Evolutionary conservation across 2,797 vertebrate species (phyloP).

Genomic region (Sebastes itinus): DNA sequence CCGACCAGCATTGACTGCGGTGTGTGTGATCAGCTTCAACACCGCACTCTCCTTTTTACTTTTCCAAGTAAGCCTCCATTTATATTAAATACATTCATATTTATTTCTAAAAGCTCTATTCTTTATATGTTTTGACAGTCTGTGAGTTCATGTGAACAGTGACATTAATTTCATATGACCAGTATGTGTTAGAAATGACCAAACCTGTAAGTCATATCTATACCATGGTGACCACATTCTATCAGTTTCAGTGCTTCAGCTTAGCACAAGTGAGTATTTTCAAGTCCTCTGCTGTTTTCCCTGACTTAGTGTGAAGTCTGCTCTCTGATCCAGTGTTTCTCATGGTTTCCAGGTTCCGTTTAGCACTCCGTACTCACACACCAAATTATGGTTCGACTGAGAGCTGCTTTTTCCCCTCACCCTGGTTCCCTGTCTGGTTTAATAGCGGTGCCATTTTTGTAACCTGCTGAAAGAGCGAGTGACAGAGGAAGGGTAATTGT

Average conservation of each 20-base stretch:
- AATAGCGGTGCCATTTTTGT: not conserved
- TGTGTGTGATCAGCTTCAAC: not conserved
- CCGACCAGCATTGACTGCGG: not conserved
- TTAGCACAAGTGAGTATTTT: not conserved
- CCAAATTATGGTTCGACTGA: conserved; percentile 11
- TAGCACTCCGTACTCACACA: not conserved
- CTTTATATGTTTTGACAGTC: not conserved
- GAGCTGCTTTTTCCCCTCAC: not conserved
- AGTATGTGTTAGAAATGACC: not conserved
- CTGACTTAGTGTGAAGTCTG: not conserved
- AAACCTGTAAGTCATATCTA: not conserved
- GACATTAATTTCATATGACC: too few relatives aligned
- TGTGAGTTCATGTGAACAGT: not conserved
- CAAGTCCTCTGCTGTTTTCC: not conserved
- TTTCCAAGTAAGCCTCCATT: not conserved
- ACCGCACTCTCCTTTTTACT: not conserved
- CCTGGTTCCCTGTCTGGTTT: not conserved
- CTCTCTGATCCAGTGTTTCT: not conserved
- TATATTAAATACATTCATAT: not conserved
- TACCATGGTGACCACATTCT: not conserved
- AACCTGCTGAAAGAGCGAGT: not conserved
- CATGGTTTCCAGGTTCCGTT: not conserved
- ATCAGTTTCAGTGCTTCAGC: not conserved
- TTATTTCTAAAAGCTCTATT: not conserved
- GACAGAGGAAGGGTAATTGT: too few relatives aligned